These are phyloP conservation scores for Conomelus anceps DNA, from an alignment of 2,888 invertebrate genomes.

Conservation along the genomic window DNA sequence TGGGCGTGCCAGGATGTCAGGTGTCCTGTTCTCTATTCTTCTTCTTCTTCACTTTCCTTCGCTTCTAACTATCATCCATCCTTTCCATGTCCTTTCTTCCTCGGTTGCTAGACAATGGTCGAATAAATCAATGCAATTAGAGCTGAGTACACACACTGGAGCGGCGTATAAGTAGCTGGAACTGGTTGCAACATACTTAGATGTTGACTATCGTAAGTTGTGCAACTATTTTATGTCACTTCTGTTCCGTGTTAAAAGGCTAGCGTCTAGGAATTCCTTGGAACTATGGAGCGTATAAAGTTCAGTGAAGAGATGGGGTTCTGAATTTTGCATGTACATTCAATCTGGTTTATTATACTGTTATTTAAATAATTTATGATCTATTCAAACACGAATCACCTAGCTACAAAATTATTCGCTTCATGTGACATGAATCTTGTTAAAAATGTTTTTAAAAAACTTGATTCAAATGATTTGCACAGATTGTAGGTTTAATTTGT, in stretches of 20 bases:
- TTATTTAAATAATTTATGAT: too few relatives aligned
- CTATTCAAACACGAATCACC: too few relatives aligned
- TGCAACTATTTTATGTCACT: conserved; percentile 32
- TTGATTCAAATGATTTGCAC: too few relatives aligned
- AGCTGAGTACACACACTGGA: conserved; percentile 39
- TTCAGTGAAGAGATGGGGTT: background rate
- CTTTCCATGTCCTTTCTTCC: background rate
- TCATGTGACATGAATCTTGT: too few relatives aligned
- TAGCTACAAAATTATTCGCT: too few relatives aligned
- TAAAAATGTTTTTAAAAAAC: too few relatives aligned
- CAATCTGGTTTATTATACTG: background rate
- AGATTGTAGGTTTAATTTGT: too few relatives aligned
- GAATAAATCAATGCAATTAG: conserved; percentile 94
- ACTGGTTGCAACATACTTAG: background rate
- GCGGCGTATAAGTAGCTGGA: conserved; percentile 35
- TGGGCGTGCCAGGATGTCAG: background rate
- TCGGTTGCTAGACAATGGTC: conserved; percentile 84
- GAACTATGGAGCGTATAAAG: background rate
- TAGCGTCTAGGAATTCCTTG: background rate
- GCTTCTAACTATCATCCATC: background rate
- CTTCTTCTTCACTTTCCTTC: background rate
- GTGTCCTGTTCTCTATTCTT: background rate
- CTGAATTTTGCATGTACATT: background rate
- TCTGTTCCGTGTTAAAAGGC: conserved; percentile 34
- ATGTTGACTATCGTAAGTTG: background rate